Evolutionary conservation across 1,140 invertebrate genomes (phyloP).

Genomic region (Ylistrum balloti): DNA sequence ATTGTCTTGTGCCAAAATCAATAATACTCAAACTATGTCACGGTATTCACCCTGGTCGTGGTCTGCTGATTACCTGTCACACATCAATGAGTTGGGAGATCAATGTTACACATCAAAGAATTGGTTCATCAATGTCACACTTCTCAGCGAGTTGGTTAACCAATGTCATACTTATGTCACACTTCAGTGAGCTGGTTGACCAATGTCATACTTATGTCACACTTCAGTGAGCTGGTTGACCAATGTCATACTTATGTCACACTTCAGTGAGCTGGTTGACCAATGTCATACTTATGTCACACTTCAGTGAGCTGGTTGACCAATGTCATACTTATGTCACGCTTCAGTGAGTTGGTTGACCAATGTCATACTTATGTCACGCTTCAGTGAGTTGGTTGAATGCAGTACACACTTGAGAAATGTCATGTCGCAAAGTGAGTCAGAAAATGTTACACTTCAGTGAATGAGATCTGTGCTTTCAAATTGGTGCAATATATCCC

Average conservation of each 20-base stretch:
- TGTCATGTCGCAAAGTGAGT: not conserved
- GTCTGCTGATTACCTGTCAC: too few species aligned
- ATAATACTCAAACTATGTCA: constrained; percentile 16
- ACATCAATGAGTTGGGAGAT: not conserved
- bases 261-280: not conserved
- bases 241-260: not conserved
- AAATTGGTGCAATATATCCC: too few species aligned
- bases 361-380: not conserved
- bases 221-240: not conserved
- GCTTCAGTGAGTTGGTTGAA: not conserved
- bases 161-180: too few species aligned
- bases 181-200: not conserved
- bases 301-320: not conserved
- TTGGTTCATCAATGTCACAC: too few species aligned
- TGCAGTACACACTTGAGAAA: not conserved
- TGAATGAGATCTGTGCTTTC: not conserved
- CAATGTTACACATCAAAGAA: not conserved
- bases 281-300: not conserved
- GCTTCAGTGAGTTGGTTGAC: not conserved
- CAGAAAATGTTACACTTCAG: not conserved
- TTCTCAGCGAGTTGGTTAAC: too few species aligned
- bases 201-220: not conserved
- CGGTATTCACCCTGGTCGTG: too few species aligned
- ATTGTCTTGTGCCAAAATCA: too few species aligned
- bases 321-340: not conserved